These are phyloP conservation scores for Poecilobothrus nobilitatus DNA, from an alignment of 2,888 invertebrate species.

Conservation along the genomic window DNA sequence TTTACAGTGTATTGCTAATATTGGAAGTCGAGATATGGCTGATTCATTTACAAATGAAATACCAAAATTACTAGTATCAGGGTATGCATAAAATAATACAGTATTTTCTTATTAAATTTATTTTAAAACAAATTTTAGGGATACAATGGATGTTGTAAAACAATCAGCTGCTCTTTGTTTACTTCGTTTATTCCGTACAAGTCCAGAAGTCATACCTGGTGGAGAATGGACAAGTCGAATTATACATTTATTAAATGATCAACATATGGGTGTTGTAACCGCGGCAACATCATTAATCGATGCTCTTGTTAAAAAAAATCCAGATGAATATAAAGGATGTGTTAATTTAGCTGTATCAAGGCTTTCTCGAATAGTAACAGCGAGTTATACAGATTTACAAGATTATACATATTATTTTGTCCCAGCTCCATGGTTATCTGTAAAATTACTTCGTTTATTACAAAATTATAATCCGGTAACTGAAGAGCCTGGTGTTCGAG, in stretches of 20 bases:
- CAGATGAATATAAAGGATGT: conserved; percentile 98
- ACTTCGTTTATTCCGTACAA: conserved; percentile 84
- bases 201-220: conserved; percentile 91
- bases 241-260: conserved; percentile 96
- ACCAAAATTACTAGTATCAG: conserved; percentile 95
- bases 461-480: conserved; percentile 97
- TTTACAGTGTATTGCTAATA: conserved; percentile 98
- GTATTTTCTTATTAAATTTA: neutral
- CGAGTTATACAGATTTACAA: conserved; percentile 97
- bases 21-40: conserved; percentile 99
- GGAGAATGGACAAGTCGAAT: conserved; percentile 99
- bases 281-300: conserved; percentile 97
- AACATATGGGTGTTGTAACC: conserved; percentile 99
- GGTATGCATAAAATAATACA: conserved; percentile 47
- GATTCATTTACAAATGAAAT: conserved; percentile 98
- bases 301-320: conserved; percentile 95
- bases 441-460: conserved; percentile 87
- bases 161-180: conserved; percentile 98
- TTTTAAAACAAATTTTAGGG: conserved; percentile 50
- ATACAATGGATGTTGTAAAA: conserved; percentile 99
- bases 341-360: conserved; percentile 96
- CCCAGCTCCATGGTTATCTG: conserved; percentile 99
- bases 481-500: conserved; percentile 94
- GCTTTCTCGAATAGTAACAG: conserved; percentile 94
- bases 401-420: conserved; percentile 99